Base-by-base conservation (phyloP, 1,140 invertebrate genomes). In the Lethocerus indicus region DNA sequence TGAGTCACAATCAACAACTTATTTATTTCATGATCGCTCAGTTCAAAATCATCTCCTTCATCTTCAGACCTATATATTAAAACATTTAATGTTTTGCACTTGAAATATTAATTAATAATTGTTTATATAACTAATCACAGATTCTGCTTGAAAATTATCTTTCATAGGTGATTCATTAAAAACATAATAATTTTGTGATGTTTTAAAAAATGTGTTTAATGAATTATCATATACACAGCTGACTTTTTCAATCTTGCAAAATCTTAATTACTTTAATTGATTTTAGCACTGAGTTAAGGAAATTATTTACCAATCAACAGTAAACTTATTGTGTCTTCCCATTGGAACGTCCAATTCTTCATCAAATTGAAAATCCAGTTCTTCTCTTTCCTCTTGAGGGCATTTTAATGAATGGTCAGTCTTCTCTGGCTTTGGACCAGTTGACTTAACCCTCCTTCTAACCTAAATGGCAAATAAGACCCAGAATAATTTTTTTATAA, bases 1-100 rank as follows among this genome's bases (percentile, higher is more conserved):
- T 96, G 93, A 2, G 91, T 94, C 18, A 98, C 88, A 57, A 98
- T 97, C 14, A 98, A 70, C 50, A 98, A 73, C 64, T 97, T 92
- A 58, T 91, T 89, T 40, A 98, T 79, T 62, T 96, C 89, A 56
- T 80, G 74, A 68, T 98, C 94, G 54, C 83, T 83, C 50, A 94
- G 74, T 66, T 96, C 92, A 54, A 76, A 74, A 61, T 92, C 87
- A 13, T 82, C 80, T 52, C 89, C 87, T 56, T 85, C 82, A 54
- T 59, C 59, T 56, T 81, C 78, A 20, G 79, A 82, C 69, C 78
- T 82, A 60, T 16, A n/a, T n/a, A n/a, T n/a, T n/a, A n/a, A n/a
- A n/a, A n/a, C n/a, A n/a, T n/a, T n/a, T n/a, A n/a, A n/a, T n/a
- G n/a, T n/a, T n/a, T n/a, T n/a, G n/a, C n/a, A n/a, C n/a, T n/a